Percentiles rank a stretch among this genome's conserved stretches.
These are phyloP conservation scores for Spinus olivaceus DNA, from an alignment of 2,797 vertebrate species.

Conservation along the genomic window DNA sequence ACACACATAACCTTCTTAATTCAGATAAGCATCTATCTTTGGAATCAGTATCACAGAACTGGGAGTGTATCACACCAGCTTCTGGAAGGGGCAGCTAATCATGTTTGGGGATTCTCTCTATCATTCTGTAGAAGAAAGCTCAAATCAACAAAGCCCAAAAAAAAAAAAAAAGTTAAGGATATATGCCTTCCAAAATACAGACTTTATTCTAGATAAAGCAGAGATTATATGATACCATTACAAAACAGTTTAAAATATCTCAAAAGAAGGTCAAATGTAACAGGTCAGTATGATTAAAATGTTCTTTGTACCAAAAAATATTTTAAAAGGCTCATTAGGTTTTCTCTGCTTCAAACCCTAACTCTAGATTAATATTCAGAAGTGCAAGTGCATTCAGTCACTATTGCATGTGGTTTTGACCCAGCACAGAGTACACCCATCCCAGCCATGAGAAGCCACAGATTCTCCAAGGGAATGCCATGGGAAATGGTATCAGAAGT, in stretches of 20 bases:
- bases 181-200: neutral
- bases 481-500: neutral
- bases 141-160: neutral
- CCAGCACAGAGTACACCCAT: fast-evolving
- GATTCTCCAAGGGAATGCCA: neutral
- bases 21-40: neutral
- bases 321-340: neutral
- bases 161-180: neutral
- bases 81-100: neutral
- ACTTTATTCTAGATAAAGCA: neutral
- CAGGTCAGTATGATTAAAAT: neutral
- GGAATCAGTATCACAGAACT: neutral
- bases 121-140: neutral
- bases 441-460: neutral
- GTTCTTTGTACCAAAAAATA: neutral
- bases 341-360: neutral
- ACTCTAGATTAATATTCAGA: neutral
- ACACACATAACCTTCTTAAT: neutral
- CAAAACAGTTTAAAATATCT: neutral
- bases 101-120: neutral
- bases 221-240: neutral
- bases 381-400: neutral
- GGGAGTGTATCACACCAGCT: neutral
- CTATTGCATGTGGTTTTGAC: neutral
- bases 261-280: neutral